phyloP scores from a whole-genome alignment of 2,113 vertebrate genomes.

The Turdus rufiventris region DNA sequence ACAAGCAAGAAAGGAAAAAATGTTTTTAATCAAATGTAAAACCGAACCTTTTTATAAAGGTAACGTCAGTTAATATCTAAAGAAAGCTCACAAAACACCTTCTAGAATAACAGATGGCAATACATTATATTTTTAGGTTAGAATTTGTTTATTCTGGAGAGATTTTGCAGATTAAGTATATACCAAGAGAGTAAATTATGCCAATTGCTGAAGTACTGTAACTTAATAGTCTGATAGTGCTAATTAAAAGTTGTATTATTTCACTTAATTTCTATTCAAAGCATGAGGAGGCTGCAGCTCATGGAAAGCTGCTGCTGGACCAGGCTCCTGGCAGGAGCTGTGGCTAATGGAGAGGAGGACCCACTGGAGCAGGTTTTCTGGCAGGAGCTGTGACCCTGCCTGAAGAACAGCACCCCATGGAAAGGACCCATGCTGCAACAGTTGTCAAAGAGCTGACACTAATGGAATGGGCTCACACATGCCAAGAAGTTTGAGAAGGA shows the following conservation, averaged over 20 bases:
- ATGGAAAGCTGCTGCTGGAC: neutral
- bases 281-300: neutral
- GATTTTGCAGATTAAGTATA: neutral
- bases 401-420: neutral
- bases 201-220: neutral
- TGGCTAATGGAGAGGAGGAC: neutral
- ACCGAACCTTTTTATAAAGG: neutral
- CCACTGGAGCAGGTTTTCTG: neutral
- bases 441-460: neutral
- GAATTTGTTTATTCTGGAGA: neutral
- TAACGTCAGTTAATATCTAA: neutral
- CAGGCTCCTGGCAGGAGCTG: neutral
- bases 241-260: neutral
- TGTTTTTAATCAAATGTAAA: neutral
- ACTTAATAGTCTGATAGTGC: neutral
- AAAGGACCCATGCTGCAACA: neutral
- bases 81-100: neutral
- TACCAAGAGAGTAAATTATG: neutral
- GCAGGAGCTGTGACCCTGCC: neutral
- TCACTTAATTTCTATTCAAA: neutral
- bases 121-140: neutral
- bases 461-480: accelerated
- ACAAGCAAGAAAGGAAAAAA: neutral
- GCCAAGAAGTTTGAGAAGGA: neutral
- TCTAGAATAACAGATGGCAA: neutral